Conservation (phyloP, 2,797 vertebrate genomes). For the Netta rufina region DNA sequence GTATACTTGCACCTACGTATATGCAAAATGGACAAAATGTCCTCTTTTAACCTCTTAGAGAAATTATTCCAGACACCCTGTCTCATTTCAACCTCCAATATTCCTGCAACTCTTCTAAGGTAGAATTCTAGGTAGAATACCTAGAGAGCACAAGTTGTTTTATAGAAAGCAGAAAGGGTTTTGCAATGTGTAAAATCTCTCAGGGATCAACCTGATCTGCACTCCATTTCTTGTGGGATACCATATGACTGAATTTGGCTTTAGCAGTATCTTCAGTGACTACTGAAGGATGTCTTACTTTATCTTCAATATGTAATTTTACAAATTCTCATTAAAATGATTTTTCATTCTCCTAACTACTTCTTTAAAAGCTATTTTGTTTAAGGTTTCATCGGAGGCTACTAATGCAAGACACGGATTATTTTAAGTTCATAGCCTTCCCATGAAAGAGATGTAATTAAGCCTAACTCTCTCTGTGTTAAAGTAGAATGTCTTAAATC, state of each 20-base stretch:
- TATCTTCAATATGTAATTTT: not conserved
- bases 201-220: not conserved
- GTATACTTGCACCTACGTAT: not conserved
- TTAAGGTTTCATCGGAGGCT: not conserved
- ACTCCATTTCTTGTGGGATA: not conserved
- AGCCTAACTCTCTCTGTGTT: not conserved
- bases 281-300: not conserved
- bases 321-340: not conserved
- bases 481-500: not conserved
- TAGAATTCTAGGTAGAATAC: not conserved
- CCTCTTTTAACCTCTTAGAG: not conserved
- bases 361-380: not conserved
- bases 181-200: not conserved
- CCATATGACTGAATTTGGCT: not conserved
- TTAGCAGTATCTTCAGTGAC: not conserved
- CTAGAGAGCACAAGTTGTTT: not conserved
- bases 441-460: conserved; percentile 3
- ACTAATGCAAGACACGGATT: not conserved
- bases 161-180: not conserved
- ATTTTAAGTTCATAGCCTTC: not conserved
- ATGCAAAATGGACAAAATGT: not conserved
- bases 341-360: not conserved
- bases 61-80: not conserved
- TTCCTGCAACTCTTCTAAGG: not conserved
- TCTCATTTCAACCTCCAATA: not conserved